A percentile compares a stretch with the other conserved stretches of the same genome.
Conservation (phyloP, 2,797 vertebrate genomes). For the Helostoma temminkii region DNA sequence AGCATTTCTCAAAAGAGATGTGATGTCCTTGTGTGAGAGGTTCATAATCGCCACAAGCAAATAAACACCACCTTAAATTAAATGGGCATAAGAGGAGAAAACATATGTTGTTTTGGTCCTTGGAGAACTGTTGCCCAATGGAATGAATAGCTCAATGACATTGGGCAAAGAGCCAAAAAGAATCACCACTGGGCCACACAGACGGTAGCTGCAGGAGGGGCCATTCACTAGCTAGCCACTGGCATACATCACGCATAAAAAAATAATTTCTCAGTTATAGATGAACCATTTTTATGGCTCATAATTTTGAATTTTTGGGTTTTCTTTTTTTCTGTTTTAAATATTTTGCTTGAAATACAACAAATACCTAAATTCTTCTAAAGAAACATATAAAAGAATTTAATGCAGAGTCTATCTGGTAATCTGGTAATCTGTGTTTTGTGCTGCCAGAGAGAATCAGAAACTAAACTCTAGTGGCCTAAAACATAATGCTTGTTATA, state of each 20-base stretch:
- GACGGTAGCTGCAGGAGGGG: conserved; percentile 21
- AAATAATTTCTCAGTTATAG: no score
- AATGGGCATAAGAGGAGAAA: conserved; percentile 55
- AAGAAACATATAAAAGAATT: background rate
- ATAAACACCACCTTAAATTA: conserved; percentile 64
- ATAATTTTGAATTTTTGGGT: background rate
- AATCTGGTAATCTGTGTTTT: background rate
- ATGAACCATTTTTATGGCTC: background rate
- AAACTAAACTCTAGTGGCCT: background rate
- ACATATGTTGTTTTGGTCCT: conserved; percentile 60
- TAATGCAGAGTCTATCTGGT: background rate
- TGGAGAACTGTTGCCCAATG: conserved; percentile 50
- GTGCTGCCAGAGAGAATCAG: background rate
- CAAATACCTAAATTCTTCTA: background rate
- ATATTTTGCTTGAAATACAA: background rate
- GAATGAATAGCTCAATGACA: conserved; percentile 56
- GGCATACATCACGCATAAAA: conserved; percentile 34
- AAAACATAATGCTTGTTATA: background rate
- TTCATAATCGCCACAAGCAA: conserved; percentile 55
- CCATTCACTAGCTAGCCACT: conserved; percentile 15
- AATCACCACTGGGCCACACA: conserved; percentile 32
- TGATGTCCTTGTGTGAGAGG: conserved; percentile 56
- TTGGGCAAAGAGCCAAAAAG: conserved; percentile 39
- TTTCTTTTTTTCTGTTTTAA: background rate
- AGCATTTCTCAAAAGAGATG: conserved; percentile 28